Evolutionary conservation across 2,113 vertebrate species (phyloP).

Genomic region (Phycodurus eques): DNA sequence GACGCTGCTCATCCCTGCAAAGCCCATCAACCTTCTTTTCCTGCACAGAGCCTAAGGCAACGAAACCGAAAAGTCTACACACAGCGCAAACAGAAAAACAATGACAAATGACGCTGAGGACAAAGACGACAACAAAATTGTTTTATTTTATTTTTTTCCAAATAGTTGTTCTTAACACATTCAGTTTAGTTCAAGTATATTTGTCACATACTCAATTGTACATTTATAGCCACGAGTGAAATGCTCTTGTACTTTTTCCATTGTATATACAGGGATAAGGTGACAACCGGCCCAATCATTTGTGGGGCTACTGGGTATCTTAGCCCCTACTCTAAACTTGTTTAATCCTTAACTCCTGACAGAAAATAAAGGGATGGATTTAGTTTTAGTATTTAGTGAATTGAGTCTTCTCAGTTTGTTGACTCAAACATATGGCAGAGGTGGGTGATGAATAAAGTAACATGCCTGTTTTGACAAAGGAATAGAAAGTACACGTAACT

Average conservation of each 20-base stretch:
- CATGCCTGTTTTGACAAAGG: no score
- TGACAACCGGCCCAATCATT: no score
- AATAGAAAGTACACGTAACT: no score
- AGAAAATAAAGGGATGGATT: no score
- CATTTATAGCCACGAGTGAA: background rate
- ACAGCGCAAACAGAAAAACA: background rate
- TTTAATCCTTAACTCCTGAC: background rate
- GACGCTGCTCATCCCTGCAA: conserved; percentile 65
- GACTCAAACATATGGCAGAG: background rate
- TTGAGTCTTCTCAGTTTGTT: background rate
- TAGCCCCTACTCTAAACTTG: background rate
- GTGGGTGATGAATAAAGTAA: no score
- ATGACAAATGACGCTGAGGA: background rate
- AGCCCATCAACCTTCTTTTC: conserved; percentile 72
- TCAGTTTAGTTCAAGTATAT: background rate
- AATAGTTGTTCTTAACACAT: background rate
- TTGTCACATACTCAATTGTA: background rate
- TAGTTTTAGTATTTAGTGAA: background rate
- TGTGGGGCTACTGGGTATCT: no score
- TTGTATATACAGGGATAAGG: background rate
- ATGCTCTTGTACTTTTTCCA: background rate
- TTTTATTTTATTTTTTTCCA: background rate
- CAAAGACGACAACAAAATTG: background rate
- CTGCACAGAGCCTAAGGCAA: conserved; percentile 39
- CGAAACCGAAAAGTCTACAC: background rate